phyloP scores from a whole-genome alignment of 1,140 invertebrate species.

The Drosophila truncata region DNA sequence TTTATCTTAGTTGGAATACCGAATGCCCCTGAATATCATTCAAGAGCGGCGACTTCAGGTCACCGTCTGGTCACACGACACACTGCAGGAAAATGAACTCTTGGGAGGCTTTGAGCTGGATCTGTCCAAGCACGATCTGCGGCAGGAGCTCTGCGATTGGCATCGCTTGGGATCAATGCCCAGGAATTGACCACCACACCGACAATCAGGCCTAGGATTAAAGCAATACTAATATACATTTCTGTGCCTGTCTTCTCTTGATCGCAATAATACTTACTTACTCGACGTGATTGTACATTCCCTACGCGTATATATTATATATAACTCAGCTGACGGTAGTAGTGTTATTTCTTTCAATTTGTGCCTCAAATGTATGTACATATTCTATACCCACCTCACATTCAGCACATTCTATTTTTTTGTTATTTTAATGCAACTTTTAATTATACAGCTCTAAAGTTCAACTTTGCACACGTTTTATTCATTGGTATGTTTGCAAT shows the following conservation, averaged over 20 bases:
- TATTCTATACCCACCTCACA: slow-evolving; percentile 21
- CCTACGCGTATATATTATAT: slow-evolving; percentile 55
- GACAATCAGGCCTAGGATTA: slow-evolving; percentile 57
- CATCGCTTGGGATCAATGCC: slow-evolving; percentile 89
- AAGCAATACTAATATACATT: slow-evolving; percentile 55
- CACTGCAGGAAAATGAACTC: slow-evolving; percentile 98
- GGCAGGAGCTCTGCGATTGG: slow-evolving; percentile 92
- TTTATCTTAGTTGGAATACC: slow-evolving; percentile 92
- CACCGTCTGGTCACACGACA: slow-evolving; percentile 97
- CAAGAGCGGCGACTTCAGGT: slow-evolving; percentile 92
- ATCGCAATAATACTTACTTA: slow-evolving; percentile 78
- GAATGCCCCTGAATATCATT: slow-evolving; percentile 93
- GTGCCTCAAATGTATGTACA: slow-evolving; percentile 44
- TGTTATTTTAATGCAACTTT: slow-evolving; percentile 9
- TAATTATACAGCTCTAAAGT: slow-evolving; percentile 25
- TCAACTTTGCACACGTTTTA: slow-evolving; percentile 6
- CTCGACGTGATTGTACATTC: slow-evolving; percentile 82
- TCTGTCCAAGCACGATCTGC: slow-evolving; percentile 90
- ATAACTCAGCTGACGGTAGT: slow-evolving; percentile 37
- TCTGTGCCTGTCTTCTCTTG: slow-evolving; percentile 72
- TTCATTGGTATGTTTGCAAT: slow-evolving; percentile 5
- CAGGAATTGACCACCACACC: slow-evolving; percentile 73
- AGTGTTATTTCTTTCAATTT: slow-evolving; percentile 40
- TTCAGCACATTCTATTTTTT: slow-evolving; percentile 20
- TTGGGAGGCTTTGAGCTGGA: slow-evolving; percentile 94